Evolutionary conservation across 2,888 invertebrate species (phyloP), one percentile per base, ranked within the genome.

Genomic region (Plagiodera versicolora): DNA sequence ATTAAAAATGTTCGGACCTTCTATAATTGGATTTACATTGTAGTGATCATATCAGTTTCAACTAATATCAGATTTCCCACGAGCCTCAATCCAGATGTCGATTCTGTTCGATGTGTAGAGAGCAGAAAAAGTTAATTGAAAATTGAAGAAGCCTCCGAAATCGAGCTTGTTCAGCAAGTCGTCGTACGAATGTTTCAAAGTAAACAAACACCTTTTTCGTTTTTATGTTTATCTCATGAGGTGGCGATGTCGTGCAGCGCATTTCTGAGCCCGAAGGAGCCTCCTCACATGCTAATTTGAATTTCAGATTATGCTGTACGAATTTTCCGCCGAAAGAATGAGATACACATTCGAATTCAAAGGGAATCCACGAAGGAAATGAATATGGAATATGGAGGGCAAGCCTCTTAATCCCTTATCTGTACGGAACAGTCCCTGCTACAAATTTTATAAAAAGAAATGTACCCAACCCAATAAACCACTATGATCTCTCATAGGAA

Each of bases 221-320:
- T 24, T 3, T 24, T 24, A 24, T 24, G 24, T 24, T 5, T 24
- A 24, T 24, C 24, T 24, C 6, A 39, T 39, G 14, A 39, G 14
- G 39, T 39, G 39, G 14, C 39, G 6, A 39, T 14, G 1, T 10
- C 2, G 1, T 39, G n/a, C n/a, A 6, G 14, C n/a, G 39, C n/a
- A 10, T 9, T 32, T 11, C 32, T 32, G 32, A 39, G 14, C 4
- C 2, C 39, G 14, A n/a, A n/a, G 32, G 10, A 11, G 2, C 32
- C 14, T 39, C 39, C 39, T 58, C 51, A 53, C 59, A 49, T 46
- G 17, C 56, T 62, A 63, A 63, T 63, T 56, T 63, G 59, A 63
- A 63, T 56, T 63, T 63, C 54, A 58, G 56, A 59, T 63, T 58
- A 63, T 50, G 24, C 39, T 58, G 18, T 46, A 44, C 28, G 52